phyloP scores from a whole-genome alignment of 2,888 invertebrate genomes.

The Boloria selene region DNA sequence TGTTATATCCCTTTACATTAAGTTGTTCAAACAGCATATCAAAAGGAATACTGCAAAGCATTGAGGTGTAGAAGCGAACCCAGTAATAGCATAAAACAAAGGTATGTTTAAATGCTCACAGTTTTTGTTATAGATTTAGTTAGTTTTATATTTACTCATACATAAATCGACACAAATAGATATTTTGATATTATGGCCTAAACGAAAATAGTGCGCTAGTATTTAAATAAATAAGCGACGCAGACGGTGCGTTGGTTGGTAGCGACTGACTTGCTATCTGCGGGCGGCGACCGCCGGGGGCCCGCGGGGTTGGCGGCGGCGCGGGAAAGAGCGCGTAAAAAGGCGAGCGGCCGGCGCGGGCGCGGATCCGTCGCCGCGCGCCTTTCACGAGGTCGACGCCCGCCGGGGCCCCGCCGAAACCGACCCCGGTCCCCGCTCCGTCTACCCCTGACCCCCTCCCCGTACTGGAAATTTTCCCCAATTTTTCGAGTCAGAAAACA shows the following conservation, averaged over 20 bases:
- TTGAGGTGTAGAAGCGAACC: no score
- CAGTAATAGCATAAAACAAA: no score
- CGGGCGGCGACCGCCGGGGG: slow-evolving; percentile 80
- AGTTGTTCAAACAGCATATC: no score
- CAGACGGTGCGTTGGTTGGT: slow-evolving; percentile 75
- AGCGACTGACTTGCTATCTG: slow-evolving; percentile 75
- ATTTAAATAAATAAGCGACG: slow-evolving; percentile 50
- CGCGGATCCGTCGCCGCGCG: slow-evolving; percentile 67
- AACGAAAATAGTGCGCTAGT: neutral
- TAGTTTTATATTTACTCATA: neutral
- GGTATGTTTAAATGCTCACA: neutral
- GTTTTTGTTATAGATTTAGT: neutral
- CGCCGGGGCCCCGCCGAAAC: slow-evolving; percentile 71
- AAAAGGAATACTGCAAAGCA: no score
- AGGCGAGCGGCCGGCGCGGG: slow-evolving; percentile 73
- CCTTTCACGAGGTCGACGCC: slow-evolving; percentile 79
- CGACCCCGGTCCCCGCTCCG: slow-evolving; percentile 53
- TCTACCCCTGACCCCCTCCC: slow-evolving; percentile 56
- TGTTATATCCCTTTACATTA: no score
- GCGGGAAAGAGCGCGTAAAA: slow-evolving; percentile 79
- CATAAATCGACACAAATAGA: no score
- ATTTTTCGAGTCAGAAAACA: slow-evolving; percentile 46
- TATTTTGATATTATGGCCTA: no score
- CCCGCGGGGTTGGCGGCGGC: slow-evolving; percentile 76
- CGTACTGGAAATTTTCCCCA: slow-evolving; percentile 51